Conservation (phyloP, 1,140 invertebrate genomes). For the Dendrolimus kikuchii region DNA sequence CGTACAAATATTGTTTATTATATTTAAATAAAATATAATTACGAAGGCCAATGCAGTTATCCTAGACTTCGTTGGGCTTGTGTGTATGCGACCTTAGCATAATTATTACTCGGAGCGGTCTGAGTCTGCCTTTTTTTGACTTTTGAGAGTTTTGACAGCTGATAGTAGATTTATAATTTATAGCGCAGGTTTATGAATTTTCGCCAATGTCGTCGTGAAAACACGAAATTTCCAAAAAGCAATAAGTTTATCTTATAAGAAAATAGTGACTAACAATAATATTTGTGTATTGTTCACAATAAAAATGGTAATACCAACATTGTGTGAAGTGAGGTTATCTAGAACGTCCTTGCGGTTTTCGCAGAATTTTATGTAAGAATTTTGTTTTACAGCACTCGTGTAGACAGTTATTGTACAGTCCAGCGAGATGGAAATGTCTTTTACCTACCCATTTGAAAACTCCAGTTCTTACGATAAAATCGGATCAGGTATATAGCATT, state of each 20-base stretch:
- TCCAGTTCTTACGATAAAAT: constrained; percentile 31
- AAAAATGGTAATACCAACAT: constrained; percentile 27
- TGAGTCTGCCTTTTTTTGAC: constrained; percentile 8
- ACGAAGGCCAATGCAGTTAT: too few relatives aligned
- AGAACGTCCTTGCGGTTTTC: constrained; percentile 22
- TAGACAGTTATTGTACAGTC: constrained; percentile 54
- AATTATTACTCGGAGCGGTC: constrained; percentile 1
- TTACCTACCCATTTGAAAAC: constrained; percentile 46
- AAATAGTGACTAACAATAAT: constrained; percentile 10
- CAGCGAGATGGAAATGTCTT: constrained; percentile 57
- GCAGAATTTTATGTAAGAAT: constrained; percentile 16
- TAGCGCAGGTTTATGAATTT: constrained; percentile 33
- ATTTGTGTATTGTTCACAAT: constrained; percentile 15
- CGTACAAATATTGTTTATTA: too few relatives aligned
- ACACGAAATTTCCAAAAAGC: constrained; percentile 12
- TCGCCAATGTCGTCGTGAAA: constrained; percentile 28
- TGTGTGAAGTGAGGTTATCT: constrained; percentile 40
- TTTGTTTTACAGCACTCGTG: constrained; percentile 56
- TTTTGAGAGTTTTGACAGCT: constrained; percentile 24
- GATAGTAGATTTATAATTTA: constrained; percentile 2
- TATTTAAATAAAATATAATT: too few relatives aligned
- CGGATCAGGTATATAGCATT: constrained; percentile 40
- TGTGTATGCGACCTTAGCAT: too few relatives aligned
- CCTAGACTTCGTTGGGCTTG: too few relatives aligned
- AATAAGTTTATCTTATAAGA: constrained; percentile 16